Evolutionary conservation across 2,797 vertebrate species (phyloP).

Genomic region (Anomalospiza imberbis): DNA sequence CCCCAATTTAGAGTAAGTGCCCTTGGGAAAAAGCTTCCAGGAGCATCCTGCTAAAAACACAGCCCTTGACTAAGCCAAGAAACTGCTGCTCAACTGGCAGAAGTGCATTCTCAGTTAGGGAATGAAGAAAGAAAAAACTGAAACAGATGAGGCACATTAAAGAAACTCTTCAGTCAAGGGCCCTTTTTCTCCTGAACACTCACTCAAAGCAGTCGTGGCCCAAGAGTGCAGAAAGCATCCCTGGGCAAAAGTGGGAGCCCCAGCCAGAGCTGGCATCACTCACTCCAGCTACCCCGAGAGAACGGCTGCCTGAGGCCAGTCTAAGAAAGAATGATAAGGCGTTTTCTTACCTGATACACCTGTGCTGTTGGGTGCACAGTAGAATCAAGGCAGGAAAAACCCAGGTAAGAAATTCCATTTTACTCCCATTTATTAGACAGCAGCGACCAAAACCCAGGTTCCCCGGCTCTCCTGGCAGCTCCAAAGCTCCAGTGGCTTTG

Average conservation of each 20-base stretch:
- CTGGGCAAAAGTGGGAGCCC: background rate
- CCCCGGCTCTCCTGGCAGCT: conserved; percentile 5
- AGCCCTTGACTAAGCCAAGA: background rate
- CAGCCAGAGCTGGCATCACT: background rate
- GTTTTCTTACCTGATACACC: conserved; percentile 85
- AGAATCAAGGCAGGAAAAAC: conserved; percentile 78
- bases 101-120: background rate
- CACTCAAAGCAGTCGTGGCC: background rate
- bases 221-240: background rate
- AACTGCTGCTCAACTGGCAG: background rate
- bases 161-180: conserved; percentile 2
- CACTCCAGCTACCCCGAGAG: background rate
- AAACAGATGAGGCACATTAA: background rate
- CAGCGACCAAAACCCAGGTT: conserved; percentile 26
- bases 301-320: background rate
- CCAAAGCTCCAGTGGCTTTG: conserved; percentile 55
- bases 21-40: background rate
- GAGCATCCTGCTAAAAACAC: background rate
- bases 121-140: background rate
- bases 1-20: background rate
- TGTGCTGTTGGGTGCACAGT: conserved; percentile 77
- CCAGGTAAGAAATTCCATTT: conserved; percentile 82
- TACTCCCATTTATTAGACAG: conserved; percentile 41
- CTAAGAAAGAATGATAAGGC: background rate
- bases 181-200: background rate